Conservation (phyloP, 1,140 invertebrate genomes). For the Drosophila sulfurigaster region DNA sequence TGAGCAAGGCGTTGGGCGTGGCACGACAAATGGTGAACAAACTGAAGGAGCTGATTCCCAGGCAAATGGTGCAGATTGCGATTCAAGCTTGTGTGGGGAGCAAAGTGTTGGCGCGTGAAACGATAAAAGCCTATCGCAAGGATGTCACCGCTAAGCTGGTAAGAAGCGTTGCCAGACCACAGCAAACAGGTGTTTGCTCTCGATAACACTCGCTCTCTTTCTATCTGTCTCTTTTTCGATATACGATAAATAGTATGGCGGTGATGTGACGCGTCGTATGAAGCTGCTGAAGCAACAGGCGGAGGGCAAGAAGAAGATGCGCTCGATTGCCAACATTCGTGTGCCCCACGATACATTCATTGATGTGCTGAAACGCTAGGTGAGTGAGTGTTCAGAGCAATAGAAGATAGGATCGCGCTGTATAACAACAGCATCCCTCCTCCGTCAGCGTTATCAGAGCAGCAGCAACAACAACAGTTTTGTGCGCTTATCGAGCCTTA, state of each 20-base stretch:
- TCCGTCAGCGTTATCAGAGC: slow-evolving; percentile 11
- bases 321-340: slow-evolving; percentile 95
- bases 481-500: slow-evolving; percentile 25
- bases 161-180: slow-evolving; percentile 84
- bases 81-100: slow-evolving; percentile 94
- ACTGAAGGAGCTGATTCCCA: slow-evolving; percentile 95
- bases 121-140: slow-evolving; percentile 94
- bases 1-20: slow-evolving; percentile 88
- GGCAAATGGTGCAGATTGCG: slow-evolving; percentile 94
- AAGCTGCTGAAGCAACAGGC: slow-evolving; percentile 96
- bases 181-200: slow-evolving; percentile 12
- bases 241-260: slow-evolving; percentile 90
- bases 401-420: not conserved
- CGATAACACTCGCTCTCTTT: slow-evolving; percentile 16
- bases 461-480: slow-evolving; percentile 8
- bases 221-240: slow-evolving; percentile 4
- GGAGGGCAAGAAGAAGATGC: slow-evolving; percentile 97
- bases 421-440: not conserved
- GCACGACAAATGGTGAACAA: slow-evolving; percentile 91
- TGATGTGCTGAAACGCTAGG: slow-evolving; percentile 93
- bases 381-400: slow-evolving; percentile 12
- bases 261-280: slow-evolving; percentile 94
- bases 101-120: slow-evolving; percentile 94
- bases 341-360: slow-evolving; percentile 97
- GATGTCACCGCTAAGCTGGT: slow-evolving; percentile 97